Evolutionary conservation across 2,888 invertebrate species (phyloP).

Genomic region (Troides aeacus): DNA sequence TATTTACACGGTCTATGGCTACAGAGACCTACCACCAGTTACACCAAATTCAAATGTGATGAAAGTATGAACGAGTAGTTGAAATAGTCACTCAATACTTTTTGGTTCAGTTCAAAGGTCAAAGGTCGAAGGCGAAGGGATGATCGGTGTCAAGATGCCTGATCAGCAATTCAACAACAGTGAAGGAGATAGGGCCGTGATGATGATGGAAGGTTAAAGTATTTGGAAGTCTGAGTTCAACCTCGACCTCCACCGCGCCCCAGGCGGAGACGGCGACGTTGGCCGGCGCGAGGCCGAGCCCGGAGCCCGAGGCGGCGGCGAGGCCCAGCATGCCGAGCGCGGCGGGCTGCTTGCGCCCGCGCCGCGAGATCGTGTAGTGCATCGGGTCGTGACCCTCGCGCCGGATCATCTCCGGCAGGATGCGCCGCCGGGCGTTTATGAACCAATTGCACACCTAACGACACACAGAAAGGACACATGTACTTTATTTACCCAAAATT

Average conservation of each 20-base stretch:
- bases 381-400: constrained; percentile 94
- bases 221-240: constrained; percentile 33
- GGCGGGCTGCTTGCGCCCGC: constrained; percentile 85
- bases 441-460: constrained; percentile 94
- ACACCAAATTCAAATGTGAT: no score
- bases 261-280: constrained; percentile 58
- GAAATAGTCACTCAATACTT: no score
- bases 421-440: constrained; percentile 94
- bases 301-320: constrained; percentile 36
- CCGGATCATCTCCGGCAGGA: constrained; percentile 95
- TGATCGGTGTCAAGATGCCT: no score
- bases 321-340: constrained; percentile 40
- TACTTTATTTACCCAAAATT: no score
- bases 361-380: constrained; percentile 93
- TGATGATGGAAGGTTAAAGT: no score
- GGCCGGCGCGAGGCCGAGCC: constrained; percentile 42
- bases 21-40: no score
- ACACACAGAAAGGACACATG: background rate
- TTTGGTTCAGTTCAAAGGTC: no score
- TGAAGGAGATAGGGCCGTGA: no score
- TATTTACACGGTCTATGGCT: no score
- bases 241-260: constrained; percentile 68
- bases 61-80: no score
- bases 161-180: no score
- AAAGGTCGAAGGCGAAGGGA: no score